phyloP scores from a whole-genome alignment of 2,797 vertebrate genomes.

The Amniataba percoides region DNA sequence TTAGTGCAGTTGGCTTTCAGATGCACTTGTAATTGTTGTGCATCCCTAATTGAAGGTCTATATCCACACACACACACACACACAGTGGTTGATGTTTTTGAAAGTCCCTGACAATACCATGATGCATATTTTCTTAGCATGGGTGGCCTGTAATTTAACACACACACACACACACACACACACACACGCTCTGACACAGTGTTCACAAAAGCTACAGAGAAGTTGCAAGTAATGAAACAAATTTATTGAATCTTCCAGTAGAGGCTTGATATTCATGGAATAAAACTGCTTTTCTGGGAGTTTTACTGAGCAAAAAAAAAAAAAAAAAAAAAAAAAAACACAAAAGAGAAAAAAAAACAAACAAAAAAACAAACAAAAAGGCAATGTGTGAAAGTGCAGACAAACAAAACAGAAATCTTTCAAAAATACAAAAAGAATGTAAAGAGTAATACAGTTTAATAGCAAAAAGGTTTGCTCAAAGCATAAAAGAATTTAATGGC shows the following conservation, averaged over 20 bases:
- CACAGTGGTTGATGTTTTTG: constrained; percentile 28
- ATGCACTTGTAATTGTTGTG: constrained; percentile 53
- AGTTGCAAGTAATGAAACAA: constrained; percentile 85
- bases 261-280: constrained; percentile 95
- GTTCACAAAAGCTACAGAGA: constrained; percentile 55
- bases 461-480: constrained; percentile 88
- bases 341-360: constrained; percentile 75
- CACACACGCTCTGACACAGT: constrained; percentile 17
- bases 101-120: constrained; percentile 47
- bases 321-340: constrained; percentile 79
- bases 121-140: constrained; percentile 47
- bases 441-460: constrained; percentile 86
- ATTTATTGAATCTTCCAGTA: constrained; percentile 98
- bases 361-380: constrained; percentile 67
- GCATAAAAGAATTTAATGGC: constrained; percentile 80
- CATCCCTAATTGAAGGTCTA: constrained; percentile 56
- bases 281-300: constrained; percentile 93
- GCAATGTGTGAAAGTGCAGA: constrained; percentile 89
- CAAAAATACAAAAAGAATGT: constrained; percentile 89
- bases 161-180: constrained; percentile 26
- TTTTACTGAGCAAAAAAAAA: constrained; percentile 86
- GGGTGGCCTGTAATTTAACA: constrained; percentile 55
- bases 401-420: constrained; percentile 88
- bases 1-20: constrained; percentile 42
- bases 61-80: neutral